These are phyloP conservation scores for Gallinago media DNA, from an alignment of 2,113 vertebrate species.

Conservation along the genomic window DNA sequence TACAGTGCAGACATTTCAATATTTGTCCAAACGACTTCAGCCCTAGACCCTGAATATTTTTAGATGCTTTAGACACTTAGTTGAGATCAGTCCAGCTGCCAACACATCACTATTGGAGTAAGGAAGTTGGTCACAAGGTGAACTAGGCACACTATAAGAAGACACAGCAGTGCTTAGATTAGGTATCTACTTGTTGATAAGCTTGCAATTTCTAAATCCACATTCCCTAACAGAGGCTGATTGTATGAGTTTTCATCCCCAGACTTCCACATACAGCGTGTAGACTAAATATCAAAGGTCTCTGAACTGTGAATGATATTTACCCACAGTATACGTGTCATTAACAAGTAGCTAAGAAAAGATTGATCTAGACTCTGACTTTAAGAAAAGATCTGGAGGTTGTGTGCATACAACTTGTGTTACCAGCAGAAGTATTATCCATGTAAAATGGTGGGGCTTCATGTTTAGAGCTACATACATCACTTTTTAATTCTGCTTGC, in stretches of 20 bases:
- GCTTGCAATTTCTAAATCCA: not conserved
- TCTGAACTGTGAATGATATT: constrained; percentile 61
- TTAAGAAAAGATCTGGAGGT: not conserved
- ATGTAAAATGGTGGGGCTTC: not conserved
- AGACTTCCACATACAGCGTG: not conserved
- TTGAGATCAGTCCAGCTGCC: not conserved
- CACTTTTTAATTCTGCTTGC: not conserved
- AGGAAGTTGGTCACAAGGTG: not conserved
- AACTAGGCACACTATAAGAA: not conserved
- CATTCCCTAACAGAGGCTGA: not conserved
- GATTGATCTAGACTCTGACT: constrained; percentile 48
- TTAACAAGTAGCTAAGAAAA: constrained; percentile 51
- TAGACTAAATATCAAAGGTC: constrained; percentile 68
- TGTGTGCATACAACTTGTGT: not conserved
- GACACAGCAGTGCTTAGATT: not conserved
- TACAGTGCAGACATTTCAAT: not conserved
- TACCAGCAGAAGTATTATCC: not conserved
- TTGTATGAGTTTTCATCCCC: not conserved
- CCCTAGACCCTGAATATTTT: not conserved
- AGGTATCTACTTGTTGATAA: not conserved
- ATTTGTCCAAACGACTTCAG: not conserved
- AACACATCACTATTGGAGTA: not conserved
- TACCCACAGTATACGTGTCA: constrained; percentile 37
- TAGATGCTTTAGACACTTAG: not conserved
- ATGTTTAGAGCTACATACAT: not conserved